Percentiles rank a stretch among this genome's conserved stretches.
Conservation (phyloP, 2,113 vertebrate genomes). For the Oenanthe oenanthe region DNA sequence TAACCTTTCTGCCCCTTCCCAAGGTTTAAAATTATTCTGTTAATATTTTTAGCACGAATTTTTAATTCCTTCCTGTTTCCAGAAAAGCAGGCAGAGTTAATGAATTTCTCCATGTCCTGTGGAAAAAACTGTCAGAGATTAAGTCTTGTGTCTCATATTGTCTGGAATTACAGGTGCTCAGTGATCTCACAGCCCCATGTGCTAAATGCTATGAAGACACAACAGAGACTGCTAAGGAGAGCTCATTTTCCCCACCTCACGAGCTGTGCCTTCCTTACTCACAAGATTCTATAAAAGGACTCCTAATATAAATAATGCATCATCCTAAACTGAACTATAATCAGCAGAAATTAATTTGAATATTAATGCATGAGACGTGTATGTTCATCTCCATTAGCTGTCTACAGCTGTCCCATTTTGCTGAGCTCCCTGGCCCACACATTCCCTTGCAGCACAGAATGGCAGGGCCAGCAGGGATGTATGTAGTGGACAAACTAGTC, state of each 20-base stretch:
- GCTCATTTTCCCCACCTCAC: neutral
- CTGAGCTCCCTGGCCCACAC: neutral
- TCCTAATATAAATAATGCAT: conserved; percentile 28
- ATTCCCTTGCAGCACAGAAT: neutral
- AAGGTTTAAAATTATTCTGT: neutral
- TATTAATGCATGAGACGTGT: neutral
- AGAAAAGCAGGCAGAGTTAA: conserved; percentile 11
- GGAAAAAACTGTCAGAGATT: conserved; percentile 19
- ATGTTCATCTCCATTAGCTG: neutral
- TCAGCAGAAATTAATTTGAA: conserved; percentile 18
- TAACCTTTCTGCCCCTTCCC: rapidly evolving
- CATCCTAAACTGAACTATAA: neutral
- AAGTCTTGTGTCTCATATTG: neutral
- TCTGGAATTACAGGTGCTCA: neutral
- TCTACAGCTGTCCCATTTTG: neutral
- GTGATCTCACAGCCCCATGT: neutral
- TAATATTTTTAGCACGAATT: neutral
- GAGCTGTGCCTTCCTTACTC: conserved; percentile 12
- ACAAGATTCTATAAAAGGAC: neutral
- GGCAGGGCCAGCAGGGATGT: neutral
- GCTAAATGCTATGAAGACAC: neutral
- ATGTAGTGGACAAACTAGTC: neutral
- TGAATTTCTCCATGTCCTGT: neutral
- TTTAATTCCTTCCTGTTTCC: conserved; percentile 21
- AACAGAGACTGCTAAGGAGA: neutral